Evolutionary conservation across 1,140 invertebrate species (phyloP), one percentile per base, ranked within the genome.

Genomic region (Drosophila repletoides): DNA sequence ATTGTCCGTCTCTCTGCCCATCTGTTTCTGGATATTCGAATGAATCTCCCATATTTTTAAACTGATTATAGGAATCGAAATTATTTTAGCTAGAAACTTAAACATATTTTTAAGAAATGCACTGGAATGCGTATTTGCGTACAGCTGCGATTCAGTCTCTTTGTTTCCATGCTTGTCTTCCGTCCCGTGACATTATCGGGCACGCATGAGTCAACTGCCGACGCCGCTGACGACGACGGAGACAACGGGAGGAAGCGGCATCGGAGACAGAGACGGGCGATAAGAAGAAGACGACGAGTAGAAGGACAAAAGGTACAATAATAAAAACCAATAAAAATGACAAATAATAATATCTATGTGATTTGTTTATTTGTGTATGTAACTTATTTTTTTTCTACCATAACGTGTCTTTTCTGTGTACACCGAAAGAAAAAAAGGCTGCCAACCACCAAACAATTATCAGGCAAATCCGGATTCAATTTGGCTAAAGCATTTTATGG

Each of bases 241-340:
- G 15, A 29, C 43, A 43, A 34, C 5, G 14, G n/a, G 21, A 28
- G 19, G 36, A 34, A 14, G 1, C 12, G 9, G 5, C 26, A n/a
- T n/a, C n/a, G n/a, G n/a, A 41, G 7, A 19, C 1, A 34, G 33
- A 12, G 0, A 14, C 10, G 33, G 7, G 12, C 7, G 5, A 6
- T 5, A 33, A 36, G 33, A n/a, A 34, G 46, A 5, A 17, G 10
- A 43, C 34, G 40, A 9, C 24, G n/a, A 28, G 34, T 2, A 24
- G 14, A 5, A 4, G 2, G 26, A 21, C 52, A 10, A 77, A 75
- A 84, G 80, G 80, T 84, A 84, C 80, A 79, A 79, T 86, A 86
- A 84, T 84, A 84, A 86, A 84, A 86, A 79, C 74, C 79, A 84
- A 84, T 84, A 84, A 84, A 84, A 84, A 72, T 79, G 79, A 84